A percentile compares a stretch with the other conserved stretches of the same genome.
Conservation (phyloP, 1,140 invertebrate genomes). For the Catajapyx aquilonaris region DNA sequence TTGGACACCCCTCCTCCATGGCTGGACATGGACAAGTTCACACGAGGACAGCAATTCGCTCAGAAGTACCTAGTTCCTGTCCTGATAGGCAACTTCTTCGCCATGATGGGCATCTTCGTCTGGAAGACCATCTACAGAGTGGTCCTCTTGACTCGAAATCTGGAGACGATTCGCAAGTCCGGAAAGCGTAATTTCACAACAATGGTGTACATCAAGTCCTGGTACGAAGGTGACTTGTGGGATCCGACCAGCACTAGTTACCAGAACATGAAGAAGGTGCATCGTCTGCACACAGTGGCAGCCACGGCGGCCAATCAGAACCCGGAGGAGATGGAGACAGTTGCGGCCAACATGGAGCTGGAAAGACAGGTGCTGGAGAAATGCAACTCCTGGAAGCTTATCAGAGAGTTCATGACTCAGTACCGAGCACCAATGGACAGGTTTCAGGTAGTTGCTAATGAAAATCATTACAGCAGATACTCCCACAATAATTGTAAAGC, state of each 20-base stretch:
- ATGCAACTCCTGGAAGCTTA: slow-evolving; percentile 3
- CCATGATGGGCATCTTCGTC: slow-evolving; percentile 11
- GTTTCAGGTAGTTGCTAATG: not conserved
- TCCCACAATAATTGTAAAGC: too few relatives aligned
- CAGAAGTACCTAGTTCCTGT: slow-evolving; percentile 7
- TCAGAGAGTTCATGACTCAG: not conserved
- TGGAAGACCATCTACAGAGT: too few relatives aligned
- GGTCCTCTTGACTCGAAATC: too few relatives aligned
- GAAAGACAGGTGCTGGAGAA: not conserved
- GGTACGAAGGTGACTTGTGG: slow-evolving; percentile 20
- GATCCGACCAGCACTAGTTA: slow-evolving; percentile 12
- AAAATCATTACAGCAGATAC: too few relatives aligned
- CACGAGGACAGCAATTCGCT: slow-evolving; percentile 9
- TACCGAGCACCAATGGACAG: not conserved
- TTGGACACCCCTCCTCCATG: slow-evolving; percentile 7
- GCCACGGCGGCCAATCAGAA: slow-evolving; percentile 4
- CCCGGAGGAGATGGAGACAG: not conserved
- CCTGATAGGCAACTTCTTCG: slow-evolving; percentile 8
- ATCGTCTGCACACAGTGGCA: slow-evolving; percentile 17
- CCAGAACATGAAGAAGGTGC: slow-evolving; percentile 15
- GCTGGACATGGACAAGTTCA: slow-evolving; percentile 10
- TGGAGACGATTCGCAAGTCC: slow-evolving; percentile 12
- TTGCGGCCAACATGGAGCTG: slow-evolving; percentile 1
- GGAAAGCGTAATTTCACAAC: slow-evolving; percentile 21
- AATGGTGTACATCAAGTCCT: slow-evolving; percentile 16